Evolutionary conservation across 2,797 vertebrate species (phyloP).

Genomic region (Babyrousa celebensis): DNA sequence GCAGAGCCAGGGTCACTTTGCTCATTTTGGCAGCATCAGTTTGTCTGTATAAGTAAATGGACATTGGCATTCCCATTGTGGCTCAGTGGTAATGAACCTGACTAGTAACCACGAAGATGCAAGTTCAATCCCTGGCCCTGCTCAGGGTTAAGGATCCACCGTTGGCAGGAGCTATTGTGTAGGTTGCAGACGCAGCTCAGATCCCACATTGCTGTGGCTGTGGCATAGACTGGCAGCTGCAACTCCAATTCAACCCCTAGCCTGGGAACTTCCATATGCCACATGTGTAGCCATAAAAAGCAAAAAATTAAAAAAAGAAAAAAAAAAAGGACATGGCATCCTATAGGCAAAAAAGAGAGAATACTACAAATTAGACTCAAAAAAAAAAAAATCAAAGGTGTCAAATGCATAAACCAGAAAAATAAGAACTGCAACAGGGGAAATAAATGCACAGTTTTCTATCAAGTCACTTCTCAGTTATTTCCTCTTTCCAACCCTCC

Average conservation of each 20-base stretch:
- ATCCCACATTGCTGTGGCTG: no score
- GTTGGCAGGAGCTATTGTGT: no score
- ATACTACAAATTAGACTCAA: not conserved
- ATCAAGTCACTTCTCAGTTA: conserved; percentile 77
- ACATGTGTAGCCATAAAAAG: no score
- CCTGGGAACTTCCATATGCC: no score
- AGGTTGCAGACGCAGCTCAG: no score
- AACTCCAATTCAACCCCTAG: no score
- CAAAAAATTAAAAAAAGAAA: no score
- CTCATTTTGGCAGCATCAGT: not conserved
- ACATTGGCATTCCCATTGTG: not conserved
- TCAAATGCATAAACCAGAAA: not conserved
- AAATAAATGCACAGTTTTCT: conserved; percentile 84
- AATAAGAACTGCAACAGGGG: conserved; percentile 29
- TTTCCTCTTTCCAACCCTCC: conserved; percentile 62
- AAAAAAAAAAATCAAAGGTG: not conserved
- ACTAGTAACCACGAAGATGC: no score
- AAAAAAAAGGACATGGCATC: not conserved
- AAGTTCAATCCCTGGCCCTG: no score
- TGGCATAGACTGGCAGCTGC: no score
- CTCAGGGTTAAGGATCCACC: no score
- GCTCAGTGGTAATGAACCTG: no score
- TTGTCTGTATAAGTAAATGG: conserved; percentile 2
- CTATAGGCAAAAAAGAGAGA: not conserved
- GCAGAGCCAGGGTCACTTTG: not conserved